Evolutionary conservation across 2,797 vertebrate species (phyloP).

Genomic region (Triplophysa yarkandensis): DNA sequence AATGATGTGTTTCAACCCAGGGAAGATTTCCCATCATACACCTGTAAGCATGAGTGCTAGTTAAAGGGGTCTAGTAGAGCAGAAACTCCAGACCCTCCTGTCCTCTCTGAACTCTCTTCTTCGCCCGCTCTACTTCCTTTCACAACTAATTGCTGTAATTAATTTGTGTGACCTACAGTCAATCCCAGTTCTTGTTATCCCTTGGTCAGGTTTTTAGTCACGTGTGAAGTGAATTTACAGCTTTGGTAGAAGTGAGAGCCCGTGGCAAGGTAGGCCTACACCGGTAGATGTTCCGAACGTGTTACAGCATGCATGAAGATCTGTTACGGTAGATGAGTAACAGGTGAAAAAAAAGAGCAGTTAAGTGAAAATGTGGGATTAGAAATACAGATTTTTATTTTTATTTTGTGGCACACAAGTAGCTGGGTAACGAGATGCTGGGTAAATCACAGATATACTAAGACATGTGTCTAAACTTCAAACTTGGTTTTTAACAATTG

Average conservation of each 20-base stretch:
- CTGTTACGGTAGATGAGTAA: constrained; percentile 10
- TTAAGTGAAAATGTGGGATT: neutral
- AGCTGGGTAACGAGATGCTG: no score
- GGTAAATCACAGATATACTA: no score
- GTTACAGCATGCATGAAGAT: constrained; percentile 32
- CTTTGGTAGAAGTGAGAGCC: constrained; percentile 48
- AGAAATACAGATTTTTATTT: neutral
- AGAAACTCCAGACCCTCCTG: constrained; percentile 34
- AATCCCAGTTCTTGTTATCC: constrained; percentile 62
- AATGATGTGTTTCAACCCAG: neutral
- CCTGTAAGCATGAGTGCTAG: constrained; percentile 3
- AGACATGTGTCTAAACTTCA: no score
- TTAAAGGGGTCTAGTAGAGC: constrained; percentile 26
- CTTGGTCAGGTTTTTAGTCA: constrained; percentile 64
- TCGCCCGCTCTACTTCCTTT: constrained; percentile 50
- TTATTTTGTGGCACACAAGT: neutral
- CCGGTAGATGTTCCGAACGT: neutral
- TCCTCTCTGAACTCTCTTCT: constrained; percentile 33
- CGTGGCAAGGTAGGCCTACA: constrained; percentile 35
- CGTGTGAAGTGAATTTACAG: constrained; percentile 66
- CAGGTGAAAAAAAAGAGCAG: constrained; percentile 30
- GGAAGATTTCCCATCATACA: constrained; percentile 29
- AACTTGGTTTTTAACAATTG: no score
- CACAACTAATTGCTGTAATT: constrained; percentile 66
- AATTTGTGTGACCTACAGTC: constrained; percentile 65